Evolutionary conservation across 2,113 vertebrate genomes (phyloP).

Genomic region (Cathartes aura): DNA sequence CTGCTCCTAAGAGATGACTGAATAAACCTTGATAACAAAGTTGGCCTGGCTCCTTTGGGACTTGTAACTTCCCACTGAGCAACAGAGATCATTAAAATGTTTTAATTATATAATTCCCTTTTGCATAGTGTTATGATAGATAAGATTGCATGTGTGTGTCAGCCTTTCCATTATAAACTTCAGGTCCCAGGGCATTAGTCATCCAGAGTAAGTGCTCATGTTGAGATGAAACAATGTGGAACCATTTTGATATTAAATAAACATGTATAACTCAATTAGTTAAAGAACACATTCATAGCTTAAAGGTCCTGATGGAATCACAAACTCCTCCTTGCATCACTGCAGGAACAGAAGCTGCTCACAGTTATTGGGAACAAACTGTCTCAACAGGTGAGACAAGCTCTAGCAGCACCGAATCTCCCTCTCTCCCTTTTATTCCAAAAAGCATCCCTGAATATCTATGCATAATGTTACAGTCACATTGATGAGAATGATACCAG

Average conservation of each 20-base stretch:
- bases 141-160: constrained; percentile 28
- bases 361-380: background rate
- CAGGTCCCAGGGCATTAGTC: background rate
- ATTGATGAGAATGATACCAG: background rate
- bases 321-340: background rate
- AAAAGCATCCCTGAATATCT: background rate
- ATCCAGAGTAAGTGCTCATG: background rate
- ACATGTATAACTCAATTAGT: background rate
- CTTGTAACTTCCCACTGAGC: constrained; percentile 40
- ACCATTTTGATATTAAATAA: background rate
- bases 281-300: background rate
- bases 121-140: constrained; percentile 1
- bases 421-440: background rate
- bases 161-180: constrained; percentile 49
- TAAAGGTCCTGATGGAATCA: background rate
- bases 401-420: background rate
- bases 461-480: background rate
- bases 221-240: background rate
- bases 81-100: constrained; percentile 16
- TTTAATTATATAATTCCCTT: constrained; percentile 66
- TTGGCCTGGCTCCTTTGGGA: constrained; percentile 37
- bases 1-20: constrained; percentile 32
- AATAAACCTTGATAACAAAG: constrained; percentile 67
- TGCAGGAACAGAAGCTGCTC: background rate
- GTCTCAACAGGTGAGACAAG: background rate